Percentiles rank a stretch among this genome's conserved stretches.
phyloP scores from a whole-genome alignment of 2,888 invertebrate genomes.

The Lithophane socia region DNA sequence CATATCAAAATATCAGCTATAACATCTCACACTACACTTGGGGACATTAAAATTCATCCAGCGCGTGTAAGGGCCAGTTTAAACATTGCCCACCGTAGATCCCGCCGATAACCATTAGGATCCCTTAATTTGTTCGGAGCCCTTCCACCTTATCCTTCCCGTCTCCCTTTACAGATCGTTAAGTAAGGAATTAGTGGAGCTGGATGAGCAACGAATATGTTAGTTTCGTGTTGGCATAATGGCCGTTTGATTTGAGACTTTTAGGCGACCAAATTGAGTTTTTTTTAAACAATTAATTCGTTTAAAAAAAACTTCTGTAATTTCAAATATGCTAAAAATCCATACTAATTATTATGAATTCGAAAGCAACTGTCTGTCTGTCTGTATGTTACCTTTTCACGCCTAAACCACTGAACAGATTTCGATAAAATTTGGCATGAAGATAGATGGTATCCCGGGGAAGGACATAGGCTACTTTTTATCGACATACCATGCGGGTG shows the following conservation, averaged over 20 bases:
- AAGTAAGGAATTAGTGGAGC: constrained; percentile 73
- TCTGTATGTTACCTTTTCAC: too few species aligned
- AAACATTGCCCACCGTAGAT: constrained; percentile 82
- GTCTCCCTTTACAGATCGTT: constrained; percentile 88
- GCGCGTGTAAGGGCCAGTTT: constrained; percentile 81
- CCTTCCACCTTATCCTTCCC: constrained; percentile 89
- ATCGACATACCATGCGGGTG: too few species aligned
- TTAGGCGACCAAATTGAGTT: not conserved
- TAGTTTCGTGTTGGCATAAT: not conserved
- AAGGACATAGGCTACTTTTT: too few species aligned
- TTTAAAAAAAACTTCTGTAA: too few species aligned
- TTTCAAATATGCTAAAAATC: too few species aligned
- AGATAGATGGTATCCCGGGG: too few species aligned
- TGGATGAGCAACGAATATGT: constrained; percentile 49
- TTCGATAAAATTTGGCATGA: too few species aligned
- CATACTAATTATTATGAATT: too few species aligned
- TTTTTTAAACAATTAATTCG: too few species aligned
- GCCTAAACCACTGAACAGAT: too few species aligned
- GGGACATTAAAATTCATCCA: constrained; percentile 89
- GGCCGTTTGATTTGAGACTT: not conserved
- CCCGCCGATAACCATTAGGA: constrained; percentile 88
- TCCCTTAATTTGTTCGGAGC: constrained; percentile 89
- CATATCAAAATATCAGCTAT: constrained; percentile 53
- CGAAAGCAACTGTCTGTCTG: too few species aligned
- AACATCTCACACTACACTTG: constrained; percentile 57